phyloP scores from a whole-genome alignment of 2,888 invertebrate species.

The Pyrrhopygopsis socrates region DNA sequence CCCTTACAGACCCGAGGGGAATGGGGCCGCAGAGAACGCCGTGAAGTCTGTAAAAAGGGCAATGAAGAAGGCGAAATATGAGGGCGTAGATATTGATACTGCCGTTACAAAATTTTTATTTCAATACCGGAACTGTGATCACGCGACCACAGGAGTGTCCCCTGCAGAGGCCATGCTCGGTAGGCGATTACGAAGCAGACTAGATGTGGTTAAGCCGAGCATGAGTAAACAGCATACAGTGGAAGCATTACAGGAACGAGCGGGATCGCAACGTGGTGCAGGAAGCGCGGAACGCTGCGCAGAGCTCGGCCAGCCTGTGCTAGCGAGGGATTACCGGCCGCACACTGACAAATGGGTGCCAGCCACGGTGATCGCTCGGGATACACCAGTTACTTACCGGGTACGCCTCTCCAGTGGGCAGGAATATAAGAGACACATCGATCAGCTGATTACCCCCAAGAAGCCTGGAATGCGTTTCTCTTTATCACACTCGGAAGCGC shows the following conservation, averaged over 20 bases:
- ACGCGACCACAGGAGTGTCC: not conserved
- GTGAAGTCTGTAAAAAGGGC: slow-evolving; percentile 76
- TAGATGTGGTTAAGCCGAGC: not conserved
- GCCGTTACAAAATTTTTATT: slow-evolving; percentile 49
- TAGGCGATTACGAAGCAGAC: not conserved
- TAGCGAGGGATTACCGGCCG: not conserved
- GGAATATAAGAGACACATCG: not conserved
- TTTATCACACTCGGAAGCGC: not conserved
- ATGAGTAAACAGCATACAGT: not conserved
- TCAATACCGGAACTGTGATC: not conserved
- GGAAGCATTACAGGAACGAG: not conserved
- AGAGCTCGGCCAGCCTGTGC: not conserved
- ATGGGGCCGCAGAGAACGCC: slow-evolving; percentile 80
- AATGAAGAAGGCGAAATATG: slow-evolving; percentile 65
- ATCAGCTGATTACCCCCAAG: not conserved
- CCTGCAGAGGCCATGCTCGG: not conserved
- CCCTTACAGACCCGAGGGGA: slow-evolving; percentile 59
- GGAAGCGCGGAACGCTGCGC: not conserved
- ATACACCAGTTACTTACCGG: not conserved
- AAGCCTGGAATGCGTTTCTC: not conserved
- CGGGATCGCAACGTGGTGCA: not conserved
- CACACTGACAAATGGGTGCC: not conserved
- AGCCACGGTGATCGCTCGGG: not conserved
- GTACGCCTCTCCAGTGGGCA: not conserved
- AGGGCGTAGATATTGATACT: slow-evolving; percentile 41